Evolutionary conservation across 2,113 vertebrate genomes (phyloP).

Genomic region (Polypterus bichir): DNA sequence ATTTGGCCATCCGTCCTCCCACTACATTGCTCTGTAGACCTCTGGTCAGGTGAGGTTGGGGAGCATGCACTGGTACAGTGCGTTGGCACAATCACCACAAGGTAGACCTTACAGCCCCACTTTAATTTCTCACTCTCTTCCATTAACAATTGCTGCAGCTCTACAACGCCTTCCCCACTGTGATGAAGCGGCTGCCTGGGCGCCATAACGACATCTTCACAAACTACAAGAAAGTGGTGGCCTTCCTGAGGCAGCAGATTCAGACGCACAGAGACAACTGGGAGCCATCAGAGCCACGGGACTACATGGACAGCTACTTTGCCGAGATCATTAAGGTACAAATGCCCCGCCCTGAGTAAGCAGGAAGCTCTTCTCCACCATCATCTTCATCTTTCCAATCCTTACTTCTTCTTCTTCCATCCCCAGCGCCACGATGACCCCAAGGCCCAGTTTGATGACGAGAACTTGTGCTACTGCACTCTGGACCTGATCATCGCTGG

Average conservation of each 20-base stretch:
- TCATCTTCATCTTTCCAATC: no score
- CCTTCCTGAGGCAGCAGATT: conserved; percentile 16
- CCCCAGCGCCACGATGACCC: conserved; percentile 20
- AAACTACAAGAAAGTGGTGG: conserved; percentile 6
- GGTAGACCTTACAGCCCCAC: no score
- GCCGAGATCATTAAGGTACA: conserved; percentile 43
- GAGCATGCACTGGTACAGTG: no score
- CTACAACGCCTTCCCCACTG: conserved; percentile 23
- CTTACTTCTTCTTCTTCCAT: no score
- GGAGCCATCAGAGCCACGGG: conserved; percentile 30
- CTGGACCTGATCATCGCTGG: conserved; percentile 60
- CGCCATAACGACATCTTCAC: conserved; percentile 26
- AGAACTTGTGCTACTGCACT: conserved; percentile 33
- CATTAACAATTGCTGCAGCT: conserved; percentile 25
- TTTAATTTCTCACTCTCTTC: no score
- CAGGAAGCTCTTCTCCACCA: not conserved
- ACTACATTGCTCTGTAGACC: no score
- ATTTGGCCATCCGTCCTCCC: no score
- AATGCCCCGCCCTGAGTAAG: accelerated
- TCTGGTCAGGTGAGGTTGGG: no score
- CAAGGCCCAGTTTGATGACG: conserved; percentile 33
- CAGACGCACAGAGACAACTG: conserved; percentile 34
- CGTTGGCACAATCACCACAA: no score
- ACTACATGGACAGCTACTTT: conserved; percentile 45
- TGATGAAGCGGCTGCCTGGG: conserved; percentile 37